Conservation (phyloP, 2,113 vertebrate species). For the Capricornis sumatraensis region DNA sequence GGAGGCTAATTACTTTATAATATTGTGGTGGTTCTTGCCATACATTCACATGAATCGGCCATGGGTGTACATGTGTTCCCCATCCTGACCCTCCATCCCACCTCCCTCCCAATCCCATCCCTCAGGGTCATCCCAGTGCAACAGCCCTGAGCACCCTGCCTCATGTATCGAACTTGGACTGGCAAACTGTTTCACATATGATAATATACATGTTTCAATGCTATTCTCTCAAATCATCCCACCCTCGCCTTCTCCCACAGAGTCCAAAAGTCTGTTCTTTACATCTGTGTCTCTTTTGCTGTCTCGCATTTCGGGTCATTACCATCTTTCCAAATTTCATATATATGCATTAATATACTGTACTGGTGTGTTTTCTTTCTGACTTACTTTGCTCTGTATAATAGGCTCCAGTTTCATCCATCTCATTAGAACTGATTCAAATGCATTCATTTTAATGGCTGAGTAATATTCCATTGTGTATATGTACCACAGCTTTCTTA, state of each 20-base stretch:
- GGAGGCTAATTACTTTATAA: not conserved
- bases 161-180: not conserved
- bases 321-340: not conserved
- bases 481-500: not conserved
- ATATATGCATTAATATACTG: not conserved
- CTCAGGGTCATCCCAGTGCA: not conserved
- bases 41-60: not conserved
- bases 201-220: not conserved
- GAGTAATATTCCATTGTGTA: not conserved
- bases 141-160: not conserved
- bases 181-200: not conserved
- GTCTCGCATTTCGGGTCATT: accelerated
- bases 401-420: not conserved
- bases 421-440: not conserved
- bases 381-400: not conserved
- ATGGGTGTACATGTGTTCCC: not conserved
- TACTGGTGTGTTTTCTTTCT: not conserved
- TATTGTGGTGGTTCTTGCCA: not conserved
- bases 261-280: not conserved
- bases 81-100: not conserved
- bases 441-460: not conserved
- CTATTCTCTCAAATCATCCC: not conserved
- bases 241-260: not conserved
- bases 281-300: not conserved
- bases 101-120: not conserved